phyloP scores from a whole-genome alignment of 2,797 vertebrate species.

The Carcharodon carcharias region DNA sequence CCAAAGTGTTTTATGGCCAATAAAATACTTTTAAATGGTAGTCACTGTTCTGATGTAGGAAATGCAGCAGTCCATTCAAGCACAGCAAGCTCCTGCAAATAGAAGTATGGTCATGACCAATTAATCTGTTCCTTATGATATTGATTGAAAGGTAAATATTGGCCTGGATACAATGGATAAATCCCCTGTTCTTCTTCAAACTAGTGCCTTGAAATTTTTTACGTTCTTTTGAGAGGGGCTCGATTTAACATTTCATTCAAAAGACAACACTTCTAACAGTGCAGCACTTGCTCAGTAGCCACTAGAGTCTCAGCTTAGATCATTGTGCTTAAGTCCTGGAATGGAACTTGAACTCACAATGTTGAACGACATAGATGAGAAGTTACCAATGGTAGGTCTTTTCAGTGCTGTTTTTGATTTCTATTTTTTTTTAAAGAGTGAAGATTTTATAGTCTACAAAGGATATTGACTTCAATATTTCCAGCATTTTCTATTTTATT shows the following conservation, averaged over 20 bases:
- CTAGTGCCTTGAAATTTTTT: neutral
- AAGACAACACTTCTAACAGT: neutral
- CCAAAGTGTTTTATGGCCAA: neutral
- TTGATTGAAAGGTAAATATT: neutral
- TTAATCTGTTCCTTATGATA: neutral
- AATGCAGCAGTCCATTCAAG: neutral
- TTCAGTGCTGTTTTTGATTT: neutral
- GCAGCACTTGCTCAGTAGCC: neutral
- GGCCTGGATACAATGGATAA: neutral
- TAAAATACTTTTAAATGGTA: neutral
- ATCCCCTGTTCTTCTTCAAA: neutral
- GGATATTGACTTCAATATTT: neutral
- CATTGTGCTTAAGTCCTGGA: neutral
- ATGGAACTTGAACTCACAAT: neutral
- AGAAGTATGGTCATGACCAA: neutral
- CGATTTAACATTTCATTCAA: neutral
- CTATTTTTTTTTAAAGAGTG: neutral
- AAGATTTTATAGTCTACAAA: neutral
- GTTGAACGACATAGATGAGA: neutral
- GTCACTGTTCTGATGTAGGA: neutral
- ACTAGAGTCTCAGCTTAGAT: neutral
- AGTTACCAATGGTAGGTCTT: neutral
- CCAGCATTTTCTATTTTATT: neutral
- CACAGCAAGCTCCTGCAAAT: neutral
- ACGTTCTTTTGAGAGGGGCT: neutral